phyloP scores from a whole-genome alignment of 1,140 invertebrate species.

The Ptiloglossa arizonensis region DNA sequence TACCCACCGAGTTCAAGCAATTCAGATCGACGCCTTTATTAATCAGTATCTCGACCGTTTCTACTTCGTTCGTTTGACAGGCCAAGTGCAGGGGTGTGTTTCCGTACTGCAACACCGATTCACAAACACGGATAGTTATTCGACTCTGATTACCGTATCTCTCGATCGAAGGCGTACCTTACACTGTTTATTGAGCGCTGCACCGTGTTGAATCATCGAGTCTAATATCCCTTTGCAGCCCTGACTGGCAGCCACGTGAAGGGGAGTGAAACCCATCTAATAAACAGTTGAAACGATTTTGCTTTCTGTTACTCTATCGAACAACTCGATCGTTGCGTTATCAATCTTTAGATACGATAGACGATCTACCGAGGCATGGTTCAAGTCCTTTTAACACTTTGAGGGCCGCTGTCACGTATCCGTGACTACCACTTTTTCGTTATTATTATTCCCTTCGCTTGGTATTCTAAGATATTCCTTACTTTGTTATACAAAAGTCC shows the following conservation, averaged over 20 bases:
- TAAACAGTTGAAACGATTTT: conserved; percentile 51
- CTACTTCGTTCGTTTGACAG: conserved; percentile 86
- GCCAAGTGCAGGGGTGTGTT: conserved; percentile 90
- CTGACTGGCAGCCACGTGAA: conserved; percentile 89
- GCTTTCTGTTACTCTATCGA: too few relatives aligned
- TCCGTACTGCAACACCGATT: conserved; percentile 84
- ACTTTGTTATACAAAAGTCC: too few relatives aligned
- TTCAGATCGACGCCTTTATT: conserved; percentile 88
- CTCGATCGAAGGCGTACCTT: conserved; percentile 82
- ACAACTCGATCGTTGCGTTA: too few relatives aligned
- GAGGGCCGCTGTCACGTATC: too few relatives aligned
- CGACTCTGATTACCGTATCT: background rate
- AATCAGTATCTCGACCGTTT: conserved; percentile 88
- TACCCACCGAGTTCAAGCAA: conserved; percentile 87
- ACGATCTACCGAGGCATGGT: too few relatives aligned
- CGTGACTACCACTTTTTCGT: too few relatives aligned
- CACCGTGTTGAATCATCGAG: conserved; percentile 86
- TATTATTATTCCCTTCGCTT: too few relatives aligned
- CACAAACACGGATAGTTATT: background rate
- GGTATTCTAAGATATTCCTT: too few relatives aligned
- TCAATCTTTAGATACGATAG: too few relatives aligned
- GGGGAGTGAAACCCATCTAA: conserved; percentile 87
- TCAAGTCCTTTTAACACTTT: too few relatives aligned
- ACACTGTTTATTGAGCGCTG: conserved; percentile 87
- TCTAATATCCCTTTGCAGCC: conserved; percentile 89